A percentile compares a stretch with the other conserved stretches of the same genome.
Conservation (phyloP, 2,113 vertebrate genomes). For the Electrona antarctica region DNA sequence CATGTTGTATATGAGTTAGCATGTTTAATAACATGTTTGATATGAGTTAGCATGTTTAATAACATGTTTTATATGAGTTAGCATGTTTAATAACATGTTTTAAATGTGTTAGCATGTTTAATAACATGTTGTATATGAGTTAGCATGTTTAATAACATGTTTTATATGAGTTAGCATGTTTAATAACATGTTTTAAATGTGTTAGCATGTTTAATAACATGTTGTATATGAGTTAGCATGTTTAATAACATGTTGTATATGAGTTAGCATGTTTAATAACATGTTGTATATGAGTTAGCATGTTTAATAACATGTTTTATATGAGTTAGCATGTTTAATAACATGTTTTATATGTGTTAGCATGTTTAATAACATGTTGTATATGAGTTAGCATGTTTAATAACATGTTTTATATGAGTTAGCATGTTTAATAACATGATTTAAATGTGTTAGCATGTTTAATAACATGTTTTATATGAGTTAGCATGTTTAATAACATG, state of each 20-base stretch:
- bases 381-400: background rate
- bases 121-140: background rate
- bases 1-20: no score
- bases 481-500: background rate
- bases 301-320: background rate
- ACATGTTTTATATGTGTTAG: background rate
- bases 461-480: no score
- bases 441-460: no score
- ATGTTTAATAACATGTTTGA: no score
- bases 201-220: no score
- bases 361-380: background rate
- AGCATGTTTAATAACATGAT: conserved; percentile 5
- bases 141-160: no score
- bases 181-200: conserved; percentile 28
- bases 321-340: background rate
- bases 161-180: conserved; percentile 6
- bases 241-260: no score
- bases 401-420: background rate
- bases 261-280: background rate
- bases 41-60: no score
- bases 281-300: no score
- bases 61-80: no score
- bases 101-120: background rate
- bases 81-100: background rate
- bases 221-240: no score